Evolutionary conservation across 2,113 vertebrate genomes (phyloP), one percentile per base, ranked within the genome.

Genomic region (Drymodes brunneopygia): DNA sequence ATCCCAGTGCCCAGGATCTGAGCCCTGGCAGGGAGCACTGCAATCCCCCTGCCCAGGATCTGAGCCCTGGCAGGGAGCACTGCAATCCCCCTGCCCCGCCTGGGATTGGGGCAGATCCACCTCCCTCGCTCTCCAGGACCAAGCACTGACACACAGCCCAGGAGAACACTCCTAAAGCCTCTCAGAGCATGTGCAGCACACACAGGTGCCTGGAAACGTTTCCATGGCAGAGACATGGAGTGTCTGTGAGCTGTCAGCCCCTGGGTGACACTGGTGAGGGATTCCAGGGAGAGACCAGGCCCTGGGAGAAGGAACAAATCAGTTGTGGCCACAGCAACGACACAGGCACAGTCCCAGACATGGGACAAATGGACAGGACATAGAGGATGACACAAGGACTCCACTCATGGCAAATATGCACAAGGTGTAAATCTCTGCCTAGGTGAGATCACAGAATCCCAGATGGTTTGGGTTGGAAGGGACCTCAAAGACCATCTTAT

Each of bases 1-100:
- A n/a, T n/a, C n/a, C n/a, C n/a, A n/a, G n/a, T 7, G 9, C 5
- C 2, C 0, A 1, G 13, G 36, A 8, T 19, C 5, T 38, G 38
- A 38, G 38, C 38, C 38, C 38, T 38, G 38, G 38, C 38, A 38
- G 38, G n/a, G 28, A 0, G 20, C 29, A 7, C 36, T 18, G 60
- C 25, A 24, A 5, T 10, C 58, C 80, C 35, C 20, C 70, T 7
- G 9, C 5, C 2, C 0, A 1, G 13, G 36, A 8, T 38, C 62
- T 17, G 51, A 25, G 22, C 58, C 9, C 51, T 60, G 38, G 7
- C 8, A 58, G 1, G n/a, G 28, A 0, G 20, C 29, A 8, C 36
- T 18, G 60, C 25, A 24, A 5, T 10, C 58, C 80, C 38, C 61
- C 65, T 45, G 60, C 35, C 20, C 70, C 7, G 9, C 5, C 2